A percentile compares a stretch with the other conserved stretches of the same genome.
Conservation (phyloP, 2,113 vertebrate species). For the Callipepla squamata region DNA sequence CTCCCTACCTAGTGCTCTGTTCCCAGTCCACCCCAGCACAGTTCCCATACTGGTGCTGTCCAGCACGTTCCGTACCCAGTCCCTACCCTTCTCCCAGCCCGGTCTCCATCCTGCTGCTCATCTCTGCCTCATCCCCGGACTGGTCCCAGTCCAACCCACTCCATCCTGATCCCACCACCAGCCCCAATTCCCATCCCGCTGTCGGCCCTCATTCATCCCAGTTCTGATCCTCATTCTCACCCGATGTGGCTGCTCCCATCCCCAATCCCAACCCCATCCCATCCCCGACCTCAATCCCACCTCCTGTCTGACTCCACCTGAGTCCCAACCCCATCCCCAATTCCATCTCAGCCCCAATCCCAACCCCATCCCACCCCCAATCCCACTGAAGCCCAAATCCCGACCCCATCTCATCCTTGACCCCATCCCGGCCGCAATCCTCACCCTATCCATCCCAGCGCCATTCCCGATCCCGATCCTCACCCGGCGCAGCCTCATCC, state of each 20-base stretch:
- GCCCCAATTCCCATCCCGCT: no score
- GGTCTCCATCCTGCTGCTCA: background rate
- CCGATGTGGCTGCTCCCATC: background rate
- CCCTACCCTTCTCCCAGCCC: background rate
- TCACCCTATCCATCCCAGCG: rapidly evolving
- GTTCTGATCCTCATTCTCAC: background rate
- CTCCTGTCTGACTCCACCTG: background rate
- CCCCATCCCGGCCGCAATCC: background rate
- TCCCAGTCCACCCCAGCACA: background rate
- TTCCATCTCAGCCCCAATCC: no score
- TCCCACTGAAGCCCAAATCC: no score
- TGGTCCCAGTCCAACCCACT: background rate
- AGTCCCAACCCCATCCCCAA: background rate
- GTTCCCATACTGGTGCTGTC: background rate
- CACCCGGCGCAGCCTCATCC: background rate
- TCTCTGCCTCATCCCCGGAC: background rate
- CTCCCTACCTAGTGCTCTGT: background rate
- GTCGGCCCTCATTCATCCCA: background rate
- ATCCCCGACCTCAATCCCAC: background rate
- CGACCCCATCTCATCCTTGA: background rate
- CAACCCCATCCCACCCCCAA: no score
- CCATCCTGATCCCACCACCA: background rate
- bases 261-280: no score
- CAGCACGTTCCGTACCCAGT: background rate
- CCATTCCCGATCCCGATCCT: background rate